Conservation (phyloP, 2,797 vertebrate species). For the Phoebastria nigripes region DNA sequence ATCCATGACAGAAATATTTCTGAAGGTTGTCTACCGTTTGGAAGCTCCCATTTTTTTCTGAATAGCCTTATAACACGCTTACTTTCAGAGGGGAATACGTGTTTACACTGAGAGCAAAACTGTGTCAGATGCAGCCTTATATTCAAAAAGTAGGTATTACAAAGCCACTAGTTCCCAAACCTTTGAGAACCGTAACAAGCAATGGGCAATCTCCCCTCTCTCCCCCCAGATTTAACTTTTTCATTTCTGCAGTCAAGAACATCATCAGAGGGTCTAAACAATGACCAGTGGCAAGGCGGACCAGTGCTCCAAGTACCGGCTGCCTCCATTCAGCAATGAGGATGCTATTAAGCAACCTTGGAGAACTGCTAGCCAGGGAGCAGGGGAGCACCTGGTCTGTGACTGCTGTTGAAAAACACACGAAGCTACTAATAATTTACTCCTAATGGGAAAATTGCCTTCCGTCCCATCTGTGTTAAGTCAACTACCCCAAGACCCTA, state of each 20-base stretch:
- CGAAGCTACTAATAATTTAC: not conserved
- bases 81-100: not conserved
- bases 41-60: not conserved
- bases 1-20: not conserved
- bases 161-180: not conserved
- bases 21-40: not conserved
- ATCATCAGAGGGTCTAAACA: not conserved
- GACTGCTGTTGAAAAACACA: not conserved
- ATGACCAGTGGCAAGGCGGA: not conserved
- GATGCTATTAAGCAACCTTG: not conserved
- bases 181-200: not conserved
- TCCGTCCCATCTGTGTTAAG: not conserved
- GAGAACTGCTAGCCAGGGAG: not conserved
- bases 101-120: not conserved
- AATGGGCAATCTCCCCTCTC: not conserved
- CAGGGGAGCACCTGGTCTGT: not conserved
- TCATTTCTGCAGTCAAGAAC: not conserved
- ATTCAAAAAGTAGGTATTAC: not conserved
- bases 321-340: not conserved
- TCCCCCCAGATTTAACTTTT: not conserved
- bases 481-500: not conserved
- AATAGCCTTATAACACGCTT: not conserved
- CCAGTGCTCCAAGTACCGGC: not conserved
- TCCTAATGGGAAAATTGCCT: not conserved
- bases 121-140: not conserved